These are phyloP conservation scores for Seira ritae DNA, from an alignment of 2,888 invertebrate genomes.

Conservation along the genomic window DNA sequence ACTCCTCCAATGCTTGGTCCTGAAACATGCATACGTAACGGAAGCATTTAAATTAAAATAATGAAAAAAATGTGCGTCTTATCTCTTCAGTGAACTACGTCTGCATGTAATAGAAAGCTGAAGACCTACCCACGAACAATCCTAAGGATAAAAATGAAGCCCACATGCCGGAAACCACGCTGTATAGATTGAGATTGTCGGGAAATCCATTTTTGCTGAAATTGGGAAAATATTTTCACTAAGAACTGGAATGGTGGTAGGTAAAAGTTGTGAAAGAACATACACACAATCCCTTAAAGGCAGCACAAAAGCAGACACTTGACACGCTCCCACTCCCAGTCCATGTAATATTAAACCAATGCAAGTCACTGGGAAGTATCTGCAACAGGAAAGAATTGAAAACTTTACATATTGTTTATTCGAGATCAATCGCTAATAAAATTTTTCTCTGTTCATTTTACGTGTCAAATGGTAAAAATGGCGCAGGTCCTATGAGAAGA, in stretches of 20 bases:
- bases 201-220: constrained; percentile 81
- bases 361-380: constrained; percentile 82
- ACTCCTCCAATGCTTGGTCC: constrained; percentile 87
- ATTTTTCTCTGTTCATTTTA: constrained; percentile 75
- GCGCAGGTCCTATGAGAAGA: constrained; percentile 86
- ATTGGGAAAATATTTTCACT: no score
- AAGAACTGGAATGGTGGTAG: no score
- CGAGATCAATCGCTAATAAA: no score
- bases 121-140: constrained; percentile 81
- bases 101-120: no score
- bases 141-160: constrained; percentile 93
- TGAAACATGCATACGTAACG: no score
- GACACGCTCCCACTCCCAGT: constrained; percentile 88
- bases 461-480: constrained; percentile 83
- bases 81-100: no score
- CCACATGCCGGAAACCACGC: constrained; percentile 92
- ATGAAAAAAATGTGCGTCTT: no score
- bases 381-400: constrained; percentile 75
- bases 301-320: constrained; percentile 91
- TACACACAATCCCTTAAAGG: constrained; percentile 88
- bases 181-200: constrained; percentile 91
- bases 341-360: constrained; percentile 86
- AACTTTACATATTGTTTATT: no score
- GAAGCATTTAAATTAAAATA: no score
- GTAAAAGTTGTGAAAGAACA: no score